These are phyloP conservation scores for Hippocampus abdominalis DNA, from an alignment of 2,113 vertebrate genomes.

Conservation along the genomic window DNA sequence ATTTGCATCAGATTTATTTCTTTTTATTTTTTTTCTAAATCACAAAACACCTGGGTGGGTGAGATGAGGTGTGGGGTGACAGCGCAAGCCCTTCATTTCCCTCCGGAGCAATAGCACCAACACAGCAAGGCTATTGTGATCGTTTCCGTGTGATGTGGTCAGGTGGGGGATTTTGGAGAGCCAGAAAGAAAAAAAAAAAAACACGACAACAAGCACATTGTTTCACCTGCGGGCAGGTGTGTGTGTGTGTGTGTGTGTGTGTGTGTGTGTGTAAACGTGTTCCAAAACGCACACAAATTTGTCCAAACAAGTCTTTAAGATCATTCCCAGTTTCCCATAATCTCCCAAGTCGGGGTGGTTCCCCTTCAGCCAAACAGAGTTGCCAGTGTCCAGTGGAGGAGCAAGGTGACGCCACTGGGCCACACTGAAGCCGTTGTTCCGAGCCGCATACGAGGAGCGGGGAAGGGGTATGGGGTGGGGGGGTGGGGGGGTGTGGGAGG, in stretches of 20 bases:
- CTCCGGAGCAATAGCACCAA: slow-evolving; percentile 25
- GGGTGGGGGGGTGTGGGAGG: too few relatives aligned
- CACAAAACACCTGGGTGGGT: slow-evolving; percentile 18
- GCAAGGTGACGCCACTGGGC: slow-evolving; percentile 65
- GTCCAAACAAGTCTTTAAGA: slow-evolving; percentile 1
- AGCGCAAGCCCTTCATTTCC: slow-evolving; percentile 37
- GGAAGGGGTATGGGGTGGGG: not conserved
- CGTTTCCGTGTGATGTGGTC: slow-evolving; percentile 34
- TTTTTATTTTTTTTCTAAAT: slow-evolving; percentile 3
- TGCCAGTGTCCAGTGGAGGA: slow-evolving; percentile 62
- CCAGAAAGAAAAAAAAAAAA: not conserved
- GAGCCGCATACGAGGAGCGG: slow-evolving; percentile 22
- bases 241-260: slow-evolving; percentile 5
- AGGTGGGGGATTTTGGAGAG: slow-evolving; percentile 13
- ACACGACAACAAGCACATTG: slow-evolving; percentile 27
- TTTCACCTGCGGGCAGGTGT: slow-evolving; percentile 17
- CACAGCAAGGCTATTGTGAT: slow-evolving; percentile 55
- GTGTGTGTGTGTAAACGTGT: not conserved
- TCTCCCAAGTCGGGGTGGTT: slow-evolving; percentile 10
- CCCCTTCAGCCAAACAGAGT: slow-evolving; percentile 55
- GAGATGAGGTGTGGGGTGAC: slow-evolving; percentile 5
- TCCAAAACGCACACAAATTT: not conserved
- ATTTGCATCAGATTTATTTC: not conserved
- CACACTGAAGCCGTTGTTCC: slow-evolving; percentile 74
- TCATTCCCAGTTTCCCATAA: not conserved